Conservation (phyloP, 2,113 vertebrate species). For the Ophiodon elongatus region DNA sequence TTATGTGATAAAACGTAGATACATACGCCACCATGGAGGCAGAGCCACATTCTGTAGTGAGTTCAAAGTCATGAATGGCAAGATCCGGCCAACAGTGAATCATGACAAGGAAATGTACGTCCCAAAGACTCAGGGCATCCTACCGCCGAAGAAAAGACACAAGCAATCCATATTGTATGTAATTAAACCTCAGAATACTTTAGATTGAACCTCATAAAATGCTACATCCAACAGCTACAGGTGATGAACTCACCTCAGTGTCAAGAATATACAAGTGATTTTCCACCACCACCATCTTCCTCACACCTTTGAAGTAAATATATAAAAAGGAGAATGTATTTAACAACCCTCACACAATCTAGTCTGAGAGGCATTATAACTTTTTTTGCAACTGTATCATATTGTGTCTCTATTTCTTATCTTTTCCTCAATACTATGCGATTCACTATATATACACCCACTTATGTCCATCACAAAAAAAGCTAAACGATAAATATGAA, state of each 20-base stretch:
- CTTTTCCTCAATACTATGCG: not conserved
- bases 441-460: not conserved
- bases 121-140: slow-evolving; percentile 92
- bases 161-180: not conserved
- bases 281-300: slow-evolving; percentile 89
- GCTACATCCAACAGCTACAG: not conserved
- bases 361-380: not conserved
- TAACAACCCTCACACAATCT: not conserved
- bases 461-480: not conserved
- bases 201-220: not conserved
- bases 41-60: slow-evolving; percentile 90
- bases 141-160: slow-evolving; percentile 53
- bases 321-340: not conserved
- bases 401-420: not conserved
- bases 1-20: not conserved
- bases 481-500: not conserved
- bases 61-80: slow-evolving; percentile 89
- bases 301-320: slow-evolving; percentile 85
- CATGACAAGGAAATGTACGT: slow-evolving; percentile 87
- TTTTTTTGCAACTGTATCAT: not conserved
- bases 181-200: not conserved
- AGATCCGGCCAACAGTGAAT: slow-evolving; percentile 89
- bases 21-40: slow-evolving; percentile 83
- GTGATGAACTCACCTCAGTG: slow-evolving; percentile 85
- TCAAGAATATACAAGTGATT: slow-evolving; percentile 92